Percentiles rank a stretch among this genome's conserved stretches.
These are phyloP conservation scores for Hemicentrotus pulcherrimus DNA, from an alignment of 35 echinoderm and acorn worm species.

Conservation along the genomic window DNA sequence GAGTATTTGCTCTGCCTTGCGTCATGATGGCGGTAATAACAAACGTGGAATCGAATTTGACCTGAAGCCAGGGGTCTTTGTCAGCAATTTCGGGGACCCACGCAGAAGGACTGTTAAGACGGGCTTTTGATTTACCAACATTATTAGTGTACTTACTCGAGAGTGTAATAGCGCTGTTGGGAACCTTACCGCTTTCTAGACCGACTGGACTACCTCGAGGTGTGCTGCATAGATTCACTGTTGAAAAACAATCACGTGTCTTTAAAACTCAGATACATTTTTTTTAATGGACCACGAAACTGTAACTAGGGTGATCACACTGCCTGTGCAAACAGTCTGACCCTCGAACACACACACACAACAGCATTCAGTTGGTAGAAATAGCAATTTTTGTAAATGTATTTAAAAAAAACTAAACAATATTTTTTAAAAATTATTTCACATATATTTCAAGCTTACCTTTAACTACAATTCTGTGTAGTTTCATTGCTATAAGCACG, in stretches of 20 bases:
- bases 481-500: too few species aligned
- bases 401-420: too few species aligned
- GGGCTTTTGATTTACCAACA: neutral
- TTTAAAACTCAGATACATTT: too few species aligned
- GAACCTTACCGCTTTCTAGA: neutral
- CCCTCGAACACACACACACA: too few species aligned
- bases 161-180: neutral
- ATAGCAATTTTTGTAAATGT: too few species aligned
- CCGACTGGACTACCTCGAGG: neutral
- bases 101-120: neutral
- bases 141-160: neutral
- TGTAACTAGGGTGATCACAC: too few species aligned
- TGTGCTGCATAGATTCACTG: neutral
- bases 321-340: too few species aligned
- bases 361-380: too few species aligned
- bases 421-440: too few species aligned
- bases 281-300: too few species aligned
- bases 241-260: neutral
- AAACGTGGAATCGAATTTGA: neutral
- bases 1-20: neutral
- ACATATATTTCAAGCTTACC: too few species aligned
- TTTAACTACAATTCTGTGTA: too few species aligned
- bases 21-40: neutral
- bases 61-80: neutral
- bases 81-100: neutral